A percentile compares a stretch with the other conserved stretches of the same genome.
Conservation (phyloP, 1,140 invertebrate species). For the Odontomachus brunneus region DNA sequence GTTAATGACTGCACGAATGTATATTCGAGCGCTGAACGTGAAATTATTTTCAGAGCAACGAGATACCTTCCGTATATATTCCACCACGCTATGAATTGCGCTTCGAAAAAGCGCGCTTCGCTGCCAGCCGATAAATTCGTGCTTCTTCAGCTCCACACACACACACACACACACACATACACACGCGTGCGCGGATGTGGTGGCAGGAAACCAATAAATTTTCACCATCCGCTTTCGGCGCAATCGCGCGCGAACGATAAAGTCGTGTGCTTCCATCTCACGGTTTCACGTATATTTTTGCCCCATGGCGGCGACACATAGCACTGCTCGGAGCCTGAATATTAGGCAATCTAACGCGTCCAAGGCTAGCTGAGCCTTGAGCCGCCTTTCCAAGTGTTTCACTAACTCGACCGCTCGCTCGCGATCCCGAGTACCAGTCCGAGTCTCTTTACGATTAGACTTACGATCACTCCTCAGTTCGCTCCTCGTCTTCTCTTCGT, state of each 20-base stretch:
- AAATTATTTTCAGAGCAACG: not conserved
- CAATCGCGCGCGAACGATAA: conserved; percentile 20
- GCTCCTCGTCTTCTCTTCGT: conserved; percentile 36
- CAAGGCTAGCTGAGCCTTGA: conserved; percentile 85
- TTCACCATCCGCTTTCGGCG: conserved; percentile 7
- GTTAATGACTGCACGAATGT: not conserved
- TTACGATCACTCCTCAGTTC: conserved; percentile 35
- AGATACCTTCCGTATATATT: not conserved
- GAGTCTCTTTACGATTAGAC: conserved; percentile 64
- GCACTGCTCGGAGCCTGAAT: conserved; percentile 78
- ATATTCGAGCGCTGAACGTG: not conserved
- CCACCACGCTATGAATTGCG: not conserved
- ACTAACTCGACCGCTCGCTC: conserved; percentile 77
- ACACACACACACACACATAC: too few species aligned
- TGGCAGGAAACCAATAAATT: conserved; percentile 1
- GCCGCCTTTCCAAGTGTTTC: conserved; percentile 85
- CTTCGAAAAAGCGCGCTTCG: not conserved
- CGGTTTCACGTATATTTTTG: conserved; percentile 74
- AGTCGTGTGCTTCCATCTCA: conserved; percentile 37
- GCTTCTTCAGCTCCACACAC: not conserved
- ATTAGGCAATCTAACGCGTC: conserved; percentile 86
- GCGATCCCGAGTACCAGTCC: conserved; percentile 55
- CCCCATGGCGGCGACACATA: conserved; percentile 66
- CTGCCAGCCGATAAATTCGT: conserved; percentile 13
- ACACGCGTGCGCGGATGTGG: not conserved